Conservation (phyloP, 2,888 invertebrate species). For the Drosophila mayaguana region DNA sequence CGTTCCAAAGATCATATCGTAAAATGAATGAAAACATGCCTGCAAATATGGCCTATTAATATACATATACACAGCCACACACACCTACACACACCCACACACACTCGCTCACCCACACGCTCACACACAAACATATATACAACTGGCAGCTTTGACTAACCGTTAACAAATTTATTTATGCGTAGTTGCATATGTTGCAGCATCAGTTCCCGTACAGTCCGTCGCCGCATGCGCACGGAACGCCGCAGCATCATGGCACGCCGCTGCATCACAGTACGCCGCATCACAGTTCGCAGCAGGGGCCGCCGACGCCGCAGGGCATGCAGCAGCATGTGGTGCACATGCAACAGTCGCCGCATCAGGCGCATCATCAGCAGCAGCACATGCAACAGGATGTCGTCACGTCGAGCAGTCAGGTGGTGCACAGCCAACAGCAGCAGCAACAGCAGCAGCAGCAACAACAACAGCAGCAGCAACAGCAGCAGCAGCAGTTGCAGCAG, state of each 20-base stretch:
- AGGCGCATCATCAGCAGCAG: slow-evolving; percentile 73
- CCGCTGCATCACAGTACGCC: slow-evolving; percentile 82
- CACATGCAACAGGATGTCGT: slow-evolving; percentile 83
- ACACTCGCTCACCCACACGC: not conserved
- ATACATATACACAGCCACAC: too few species aligned
- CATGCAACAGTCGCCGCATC: slow-evolving; percentile 82
- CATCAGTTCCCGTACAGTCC: slow-evolving; percentile 86
- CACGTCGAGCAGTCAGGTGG: slow-evolving; percentile 84
- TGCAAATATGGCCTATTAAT: not conserved
- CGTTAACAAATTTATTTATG: slow-evolving; percentile 77
- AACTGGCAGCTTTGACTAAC: slow-evolving; percentile 69
- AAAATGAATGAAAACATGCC: not conserved
- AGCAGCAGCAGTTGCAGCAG: slow-evolving; percentile 83
- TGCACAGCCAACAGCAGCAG: slow-evolving; percentile 64
- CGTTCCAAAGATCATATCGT: too few species aligned
- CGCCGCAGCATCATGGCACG: slow-evolving; percentile 80
- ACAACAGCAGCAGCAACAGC: slow-evolving; percentile 54
- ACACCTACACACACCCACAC: not conserved
- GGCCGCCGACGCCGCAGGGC: slow-evolving; percentile 82
- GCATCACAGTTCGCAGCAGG: slow-evolving; percentile 78
- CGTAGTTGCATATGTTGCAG: slow-evolving; percentile 85
- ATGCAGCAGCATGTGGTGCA: slow-evolving; percentile 84
- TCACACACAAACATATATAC: slow-evolving; percentile 17
- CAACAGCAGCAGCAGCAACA: slow-evolving; percentile 27
- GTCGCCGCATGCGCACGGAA: slow-evolving; percentile 83